Conservation (phyloP, 2,888 invertebrate species). For the Halictus quadricinctus region DNA sequence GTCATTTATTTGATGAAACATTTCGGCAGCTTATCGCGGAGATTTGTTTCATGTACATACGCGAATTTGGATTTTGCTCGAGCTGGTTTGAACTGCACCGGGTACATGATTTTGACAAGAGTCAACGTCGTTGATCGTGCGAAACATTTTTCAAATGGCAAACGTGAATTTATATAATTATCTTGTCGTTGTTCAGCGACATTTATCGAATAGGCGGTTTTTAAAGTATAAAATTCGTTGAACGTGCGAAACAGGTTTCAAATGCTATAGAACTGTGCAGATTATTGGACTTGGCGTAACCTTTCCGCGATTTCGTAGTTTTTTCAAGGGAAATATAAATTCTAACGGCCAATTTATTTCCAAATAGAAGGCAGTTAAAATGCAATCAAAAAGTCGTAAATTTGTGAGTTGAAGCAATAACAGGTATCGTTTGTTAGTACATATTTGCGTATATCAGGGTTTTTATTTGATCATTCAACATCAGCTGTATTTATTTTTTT, state of each 20-base stretch:
- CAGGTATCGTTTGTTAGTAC: neutral
- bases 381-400: neutral
- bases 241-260: neutral
- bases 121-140: neutral
- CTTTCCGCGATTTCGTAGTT: neutral
- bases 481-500: neutral
- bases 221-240: neutral
- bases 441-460: neutral
- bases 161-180: neutral
- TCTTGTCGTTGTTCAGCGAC: neutral
- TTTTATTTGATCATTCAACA: neutral
- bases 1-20: neutral
- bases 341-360: neutral
- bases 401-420: neutral
- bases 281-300: neutral
- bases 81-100: neutral
- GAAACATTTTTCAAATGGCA: neutral
- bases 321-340: neutral
- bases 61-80: neutral
- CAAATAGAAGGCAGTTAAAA: neutral
- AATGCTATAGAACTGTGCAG: neutral
- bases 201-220: neutral
- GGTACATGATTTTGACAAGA: neutral
- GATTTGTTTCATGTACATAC: neutral
- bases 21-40: neutral